Base-by-base conservation (phyloP, 2,113 vertebrate species). In the Cochlearius cochlearius region DNA sequence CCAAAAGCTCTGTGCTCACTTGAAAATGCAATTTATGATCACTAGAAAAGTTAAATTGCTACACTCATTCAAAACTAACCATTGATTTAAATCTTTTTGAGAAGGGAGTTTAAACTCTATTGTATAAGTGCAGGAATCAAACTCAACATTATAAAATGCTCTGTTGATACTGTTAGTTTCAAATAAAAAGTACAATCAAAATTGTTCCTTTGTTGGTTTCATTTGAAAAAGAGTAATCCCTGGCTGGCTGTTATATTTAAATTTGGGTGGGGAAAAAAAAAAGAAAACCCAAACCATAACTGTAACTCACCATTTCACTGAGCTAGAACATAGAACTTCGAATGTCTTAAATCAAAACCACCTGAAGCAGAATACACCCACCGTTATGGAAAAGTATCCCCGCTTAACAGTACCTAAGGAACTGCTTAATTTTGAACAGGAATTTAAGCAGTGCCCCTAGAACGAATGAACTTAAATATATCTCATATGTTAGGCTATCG, bases 11-110 rank as follows among this genome's bases (percentile, higher is more conserved):
- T 92, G 78, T 80, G 36, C 53, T 93, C 26, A 39, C 53, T 63
- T 90, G 60, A 92, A 97, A 96, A 96, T 45, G 52, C 23, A n/a
- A 75, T 82, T 94, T 95, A n/a, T 23, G 29, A 92, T 74, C 12
- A 25, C n/a, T 75, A 95, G 73, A 72, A 90, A 94, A 89, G 73
- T 69, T 85, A 86, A 77, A 60, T 39, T 79, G 72, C 26, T 85
- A 83, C 47, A 75, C 23, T 91, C 62, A 79, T 26, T 85, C 86
- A 92, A 92, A 94, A 84, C 27, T 47, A 62, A 96, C 90, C 41
- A 66, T 53, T 58, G 41, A 92, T 84, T 84, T 59, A 72, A 59
- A 34, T 63, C 11, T 49, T 93, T 93, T 62, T 86, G 67, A 92
- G 92, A 89, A 82, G 52, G 30, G 12, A 93, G 94, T 76, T 64